Percentiles rank a stretch among this genome's conserved stretches.
phyloP scores from a whole-genome alignment of 2,113 vertebrate species.

The human (Homo sapiens) region DNA sequence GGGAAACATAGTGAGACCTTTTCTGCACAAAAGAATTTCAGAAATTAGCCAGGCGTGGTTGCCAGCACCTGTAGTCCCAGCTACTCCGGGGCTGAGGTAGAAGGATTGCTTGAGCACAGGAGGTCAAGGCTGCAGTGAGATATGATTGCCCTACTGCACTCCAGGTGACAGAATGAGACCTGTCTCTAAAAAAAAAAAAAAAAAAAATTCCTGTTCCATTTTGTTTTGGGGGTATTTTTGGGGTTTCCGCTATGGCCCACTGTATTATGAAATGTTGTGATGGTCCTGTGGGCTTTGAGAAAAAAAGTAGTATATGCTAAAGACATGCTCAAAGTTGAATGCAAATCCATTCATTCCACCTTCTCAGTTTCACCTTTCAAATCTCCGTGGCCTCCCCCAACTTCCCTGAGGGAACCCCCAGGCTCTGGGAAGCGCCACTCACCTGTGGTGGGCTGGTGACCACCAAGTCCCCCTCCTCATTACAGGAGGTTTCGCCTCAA shows the following conservation, averaged over 20 bases:
- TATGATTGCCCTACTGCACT: too few relatives aligned
- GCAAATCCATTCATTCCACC: neutral
- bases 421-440: neutral
- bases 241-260: accelerated
- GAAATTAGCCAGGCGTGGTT: too few relatives aligned
- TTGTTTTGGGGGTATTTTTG: neutral
- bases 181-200: too few relatives aligned
- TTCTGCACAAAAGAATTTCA: too few relatives aligned
- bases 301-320: neutral
- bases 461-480: accelerated
- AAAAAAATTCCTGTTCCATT: neutral
- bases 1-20: too few relatives aligned
- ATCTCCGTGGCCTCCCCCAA: accelerated
- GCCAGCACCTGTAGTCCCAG: too few relatives aligned
- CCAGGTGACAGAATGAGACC: too few relatives aligned
- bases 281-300: neutral
- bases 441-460: accelerated
- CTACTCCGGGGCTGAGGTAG: too few relatives aligned
- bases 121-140: too few relatives aligned
- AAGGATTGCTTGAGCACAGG: too few relatives aligned
- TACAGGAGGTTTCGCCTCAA: too few relatives aligned
- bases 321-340: accelerated
- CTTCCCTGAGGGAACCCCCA: too few relatives aligned
- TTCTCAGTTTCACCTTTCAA: accelerated
- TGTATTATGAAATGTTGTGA: neutral